Base-by-base conservation (phyloP, 2,888 invertebrate species). In the Silvanus unidentatus region DNA sequence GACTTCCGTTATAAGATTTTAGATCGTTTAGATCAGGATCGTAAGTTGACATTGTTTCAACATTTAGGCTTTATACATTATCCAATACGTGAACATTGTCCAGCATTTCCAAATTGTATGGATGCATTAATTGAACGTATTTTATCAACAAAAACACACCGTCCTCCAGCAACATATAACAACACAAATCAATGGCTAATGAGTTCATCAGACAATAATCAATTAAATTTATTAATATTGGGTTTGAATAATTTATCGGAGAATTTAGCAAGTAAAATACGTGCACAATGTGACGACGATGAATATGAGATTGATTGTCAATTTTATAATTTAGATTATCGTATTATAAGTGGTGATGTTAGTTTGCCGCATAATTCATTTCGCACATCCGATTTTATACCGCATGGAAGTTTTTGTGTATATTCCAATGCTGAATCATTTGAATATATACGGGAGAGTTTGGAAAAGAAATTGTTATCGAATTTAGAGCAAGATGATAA, bases 1-100 rank as follows among this genome's bases (percentile, higher is more conserved):
- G 96, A 97, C 72, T 89, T 89, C 60, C 90, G 94, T 73, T 97
- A 94, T 74, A 93, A 94, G 73, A 86, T 92, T 71, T 76, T 98
- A 65, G 92, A 94, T 72, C 82, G 93, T 44, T 79, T 97, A 70
- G 94, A 95, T 73, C 94, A 95, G 72, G 95, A 97, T 66, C 77
- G 98, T 51, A 92, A 94, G 70, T 77, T 95, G 56, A 90, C 97
- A 83, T 76, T 98, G 48, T 89, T 95, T 63, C 94, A 95, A 70
- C 96, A 96, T 72, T 75, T 96, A 35, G 94, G 95, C 46, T 97
- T 97, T 73, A 88, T 96, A 44, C 94, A 96, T 73, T 92, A 91
- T 69, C 95, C 96, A 10, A 90, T 93, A 70, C 77, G 89, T 43
- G 95, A 95, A 70, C 92, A 95, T 69, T 97, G 97, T 68, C 94